These are phyloP conservation scores for Rallus limicola DNA, from an alignment of 2,113 vertebrate species.

Conservation along the genomic window DNA sequence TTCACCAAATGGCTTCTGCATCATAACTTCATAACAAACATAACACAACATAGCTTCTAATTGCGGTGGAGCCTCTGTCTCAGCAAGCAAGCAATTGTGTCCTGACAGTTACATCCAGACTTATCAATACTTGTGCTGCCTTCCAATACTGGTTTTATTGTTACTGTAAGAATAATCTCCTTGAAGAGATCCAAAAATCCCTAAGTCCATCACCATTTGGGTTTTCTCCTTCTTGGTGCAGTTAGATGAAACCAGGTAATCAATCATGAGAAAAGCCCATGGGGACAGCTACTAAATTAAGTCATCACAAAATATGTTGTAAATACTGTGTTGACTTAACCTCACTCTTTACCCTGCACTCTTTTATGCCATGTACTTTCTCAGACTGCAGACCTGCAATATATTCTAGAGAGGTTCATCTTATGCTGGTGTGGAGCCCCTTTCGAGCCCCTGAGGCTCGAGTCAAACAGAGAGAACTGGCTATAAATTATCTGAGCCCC, in stretches of 20 bases:
- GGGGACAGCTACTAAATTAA: conserved; percentile 37
- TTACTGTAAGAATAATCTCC: background rate
- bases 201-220: background rate
- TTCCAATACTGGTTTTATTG: background rate
- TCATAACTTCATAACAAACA: conserved; percentile 38
- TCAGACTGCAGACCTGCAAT: background rate
- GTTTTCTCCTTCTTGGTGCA: background rate
- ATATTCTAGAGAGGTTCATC: background rate
- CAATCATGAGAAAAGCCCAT: conserved; percentile 1
- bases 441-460: background rate
- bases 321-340: conserved; percentile 33
- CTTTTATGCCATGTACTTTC: conserved; percentile 5
- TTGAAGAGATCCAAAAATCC: background rate
- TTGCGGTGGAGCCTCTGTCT: background rate
- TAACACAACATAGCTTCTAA: conserved; percentile 8
- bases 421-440: background rate
- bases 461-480: background rate
- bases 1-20: conserved; percentile 57
- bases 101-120: background rate
- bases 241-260: background rate
- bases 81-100: background rate
- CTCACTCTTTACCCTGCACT: background rate
- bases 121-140: background rate
- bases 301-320: background rate
- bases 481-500: background rate